Base-by-base conservation (phyloP, 2,113 vertebrate species). In the Agapornis roseicollis region DNA sequence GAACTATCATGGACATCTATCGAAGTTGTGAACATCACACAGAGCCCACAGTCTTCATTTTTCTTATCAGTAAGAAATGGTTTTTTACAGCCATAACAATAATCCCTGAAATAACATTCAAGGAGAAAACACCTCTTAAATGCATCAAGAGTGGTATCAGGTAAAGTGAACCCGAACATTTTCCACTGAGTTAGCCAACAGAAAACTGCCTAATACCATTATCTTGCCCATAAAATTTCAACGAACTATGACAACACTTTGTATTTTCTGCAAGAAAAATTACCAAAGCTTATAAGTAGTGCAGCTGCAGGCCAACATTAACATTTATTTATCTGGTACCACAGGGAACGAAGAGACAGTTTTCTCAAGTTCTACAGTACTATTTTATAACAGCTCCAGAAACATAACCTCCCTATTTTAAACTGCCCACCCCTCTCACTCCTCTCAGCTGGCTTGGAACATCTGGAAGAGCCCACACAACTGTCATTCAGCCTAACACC, bases 21-120 rank as follows among this genome's bases (percentile, higher is more conserved):
- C 6, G 1, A 58, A 85, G 35, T 0, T 66, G 41, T 18, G 55
- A 35, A 2, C 20, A 46, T 7, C 29, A 18, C 14, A 9, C 4
- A 4, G 8, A 11, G 13, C 7, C n/a, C 76, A 66, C 9, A 25
- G 10, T 37, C 35, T n/a, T 69, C 3, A 7, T 10, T 80, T 42
- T 27, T 41, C 41, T 42, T 55, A 8, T 49, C 0, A 0, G 53
- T n/a, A 56, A n/a, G 39, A 58, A 70, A 33, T 46, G 0, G 7
- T 5, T 44, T 80, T 80, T 83, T 68, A n/a, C 46, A 58, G 13
- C 13, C 9, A 1, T 9, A 23, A 15, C 28, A 37, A 47, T 4
- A 16, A 72, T 20, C 64, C 33, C 23, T 18, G 35, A 77, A 60
- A 35, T 53, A 41, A 29, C 39, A 28, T 12, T 53, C 12, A 9